Conservation (phyloP, 2,797 vertebrate genomes). For the Hydrocynus forskahlii region DNA sequence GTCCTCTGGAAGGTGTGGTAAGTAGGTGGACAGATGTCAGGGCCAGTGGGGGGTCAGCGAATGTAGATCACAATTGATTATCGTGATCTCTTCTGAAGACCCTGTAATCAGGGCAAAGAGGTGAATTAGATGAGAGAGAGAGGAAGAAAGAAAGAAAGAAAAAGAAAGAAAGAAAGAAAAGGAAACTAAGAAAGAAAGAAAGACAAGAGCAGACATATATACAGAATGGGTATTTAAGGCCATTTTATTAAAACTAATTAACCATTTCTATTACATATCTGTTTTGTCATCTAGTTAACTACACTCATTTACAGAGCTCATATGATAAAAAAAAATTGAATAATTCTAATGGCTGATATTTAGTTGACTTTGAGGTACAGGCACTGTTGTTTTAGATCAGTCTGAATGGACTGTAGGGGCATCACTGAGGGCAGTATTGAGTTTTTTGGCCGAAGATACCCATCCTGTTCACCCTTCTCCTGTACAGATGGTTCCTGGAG, state of each 20-base stretch:
- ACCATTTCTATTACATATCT: neutral
- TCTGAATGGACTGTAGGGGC: neutral
- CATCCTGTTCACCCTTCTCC: neutral
- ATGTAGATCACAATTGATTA: conserved; percentile 71
- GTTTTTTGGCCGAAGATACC: neutral
- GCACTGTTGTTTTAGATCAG: neutral
- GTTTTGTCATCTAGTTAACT: neutral
- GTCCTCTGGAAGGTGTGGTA: neutral
- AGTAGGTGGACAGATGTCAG: neutral
- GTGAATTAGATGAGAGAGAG: conserved; percentile 4
- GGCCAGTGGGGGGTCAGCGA: neutral
- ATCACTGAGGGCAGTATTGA: neutral
- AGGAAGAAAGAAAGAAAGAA: conserved; percentile 22
- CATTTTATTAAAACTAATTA: neutral
- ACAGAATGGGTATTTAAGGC: neutral
- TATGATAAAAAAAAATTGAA: neutral
- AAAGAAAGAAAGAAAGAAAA: conserved; percentile 31
- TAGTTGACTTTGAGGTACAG: no score
- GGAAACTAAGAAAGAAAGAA: conserved; percentile 23
- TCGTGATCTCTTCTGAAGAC: conserved; percentile 68
- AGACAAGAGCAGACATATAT: neutral
- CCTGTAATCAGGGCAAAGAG: conserved; percentile 60
- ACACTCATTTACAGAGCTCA: neutral
- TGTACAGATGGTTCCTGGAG: neutral
- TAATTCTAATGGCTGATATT: no score